Conservation (phyloP, 2,113 vertebrate species). For the Plotosus lineatus region DNA sequence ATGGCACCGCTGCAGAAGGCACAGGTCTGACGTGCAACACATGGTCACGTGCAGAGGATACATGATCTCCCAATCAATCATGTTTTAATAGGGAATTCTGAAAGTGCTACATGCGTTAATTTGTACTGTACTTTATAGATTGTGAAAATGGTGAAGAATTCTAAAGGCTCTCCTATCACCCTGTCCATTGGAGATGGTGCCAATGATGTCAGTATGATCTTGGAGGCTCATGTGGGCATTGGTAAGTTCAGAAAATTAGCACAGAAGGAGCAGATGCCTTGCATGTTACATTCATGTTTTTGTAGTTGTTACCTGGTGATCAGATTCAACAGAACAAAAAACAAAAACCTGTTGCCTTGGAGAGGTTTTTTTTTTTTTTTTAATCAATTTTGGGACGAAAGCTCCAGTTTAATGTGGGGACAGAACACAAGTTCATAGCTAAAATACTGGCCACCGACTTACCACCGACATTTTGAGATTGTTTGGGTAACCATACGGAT, state of each 20-base stretch:
- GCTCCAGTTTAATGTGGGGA: too few relatives aligned
- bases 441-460: too few relatives aligned
- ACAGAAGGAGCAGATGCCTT: too few relatives aligned
- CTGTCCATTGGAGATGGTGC: constrained; percentile 94
- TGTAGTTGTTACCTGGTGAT: neutral
- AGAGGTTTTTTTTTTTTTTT: too few relatives aligned
- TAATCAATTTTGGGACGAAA: too few relatives aligned
- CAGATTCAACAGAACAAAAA: neutral
- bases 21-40: constrained; percentile 76
- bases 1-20: constrained; percentile 98
- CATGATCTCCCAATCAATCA: neutral
- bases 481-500: too few relatives aligned
- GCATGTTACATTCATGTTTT: neutral
- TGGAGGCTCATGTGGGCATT: constrained; percentile 97
- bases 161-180: constrained; percentile 90
- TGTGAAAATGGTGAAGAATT: constrained; percentile 96
- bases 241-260: constrained; percentile 72
- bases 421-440: too few relatives aligned
- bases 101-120: neutral
- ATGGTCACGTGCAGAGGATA: neutral
- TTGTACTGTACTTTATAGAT: constrained; percentile 73
- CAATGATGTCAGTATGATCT: constrained; percentile 98
- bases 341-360: neutral
- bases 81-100: neutral
- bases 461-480: too few relatives aligned